A percentile compares a stretch with the other conserved stretches of the same genome.
Conservation (phyloP, 2,888 invertebrate species). For the Pseudeuparius sepicola region DNA sequence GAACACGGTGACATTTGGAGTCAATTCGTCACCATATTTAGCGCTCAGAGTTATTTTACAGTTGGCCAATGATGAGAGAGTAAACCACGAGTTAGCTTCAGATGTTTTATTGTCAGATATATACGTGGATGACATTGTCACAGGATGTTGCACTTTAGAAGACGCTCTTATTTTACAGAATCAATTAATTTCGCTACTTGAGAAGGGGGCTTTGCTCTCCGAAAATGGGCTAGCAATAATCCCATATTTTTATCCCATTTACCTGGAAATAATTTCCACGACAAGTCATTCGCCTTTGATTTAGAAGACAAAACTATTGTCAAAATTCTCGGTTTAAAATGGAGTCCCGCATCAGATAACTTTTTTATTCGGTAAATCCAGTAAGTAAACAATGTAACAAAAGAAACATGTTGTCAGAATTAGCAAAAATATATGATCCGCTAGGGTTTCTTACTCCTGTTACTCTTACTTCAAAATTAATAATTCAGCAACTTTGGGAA, state of each 20-base stretch:
- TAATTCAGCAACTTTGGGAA: no score
- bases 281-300: constrained; percentile 1
- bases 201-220: constrained; percentile 6
- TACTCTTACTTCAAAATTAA: no score
- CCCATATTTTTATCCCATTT: constrained; percentile 3
- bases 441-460: no score
- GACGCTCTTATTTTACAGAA: constrained; percentile 1
- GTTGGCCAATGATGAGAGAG: constrained; percentile 6
- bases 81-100: constrained; percentile 2
- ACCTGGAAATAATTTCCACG: neutral
- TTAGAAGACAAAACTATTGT: neutral
- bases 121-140: constrained; percentile 8
- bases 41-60: constrained; percentile 8
- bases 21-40: constrained; percentile 11
- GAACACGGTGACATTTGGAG: constrained; percentile 16
- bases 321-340: constrained; percentile 4
- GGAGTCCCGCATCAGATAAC: no score
- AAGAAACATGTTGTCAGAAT: no score
- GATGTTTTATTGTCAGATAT: constrained; percentile 1
- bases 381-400: no score
- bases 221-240: constrained; percentile 10
- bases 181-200: constrained; percentile 5
- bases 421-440: no score
- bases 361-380: no score
- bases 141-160: neutral